These are phyloP conservation scores for Oopsacas minuta DNA, from an alignment of 37 sponge, comb jelly and placozoan genomes.

Conservation along the genomic window DNA sequence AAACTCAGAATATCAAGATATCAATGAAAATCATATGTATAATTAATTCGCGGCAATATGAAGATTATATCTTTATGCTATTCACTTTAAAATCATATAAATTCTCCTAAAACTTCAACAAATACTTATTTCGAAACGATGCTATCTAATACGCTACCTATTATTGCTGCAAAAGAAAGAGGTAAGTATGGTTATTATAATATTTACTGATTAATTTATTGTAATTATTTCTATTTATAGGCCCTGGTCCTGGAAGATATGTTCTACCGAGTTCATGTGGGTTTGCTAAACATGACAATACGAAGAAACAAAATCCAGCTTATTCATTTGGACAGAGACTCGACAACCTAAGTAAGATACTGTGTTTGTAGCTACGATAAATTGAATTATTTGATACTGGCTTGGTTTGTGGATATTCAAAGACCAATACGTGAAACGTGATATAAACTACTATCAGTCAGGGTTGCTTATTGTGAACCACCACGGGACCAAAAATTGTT, in stretches of 20 bases:
- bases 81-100: too few relatives aligned
- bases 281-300: slow-evolving; percentile 57
- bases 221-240: slow-evolving; percentile 20
- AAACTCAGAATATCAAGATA: too few relatives aligned
- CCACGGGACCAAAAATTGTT: too few relatives aligned
- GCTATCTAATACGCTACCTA: slow-evolving; percentile 33
- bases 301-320: slow-evolving; percentile 64
- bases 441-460: too few relatives aligned
- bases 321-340: slow-evolving; percentile 73
- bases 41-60: too few relatives aligned
- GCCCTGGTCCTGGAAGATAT: slow-evolving; percentile 90
- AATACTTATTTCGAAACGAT: too few relatives aligned
- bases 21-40: too few relatives aligned
- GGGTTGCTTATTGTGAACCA: too few relatives aligned
- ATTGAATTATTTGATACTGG: background rate
- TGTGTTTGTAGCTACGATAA: background rate
- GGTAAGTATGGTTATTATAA: slow-evolving; percentile 24
- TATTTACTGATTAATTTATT: background rate
- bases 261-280: slow-evolving; percentile 64
- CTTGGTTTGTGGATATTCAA: background rate
- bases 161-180: slow-evolving; percentile 77
- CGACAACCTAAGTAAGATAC: slow-evolving; percentile 55
- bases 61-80: too few relatives aligned
- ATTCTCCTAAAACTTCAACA: too few relatives aligned
- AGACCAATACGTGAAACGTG: too few relatives aligned